phyloP scores from a whole-genome alignment of 2,797 vertebrate genomes.

The Falco novaeseelandiae region DNA sequence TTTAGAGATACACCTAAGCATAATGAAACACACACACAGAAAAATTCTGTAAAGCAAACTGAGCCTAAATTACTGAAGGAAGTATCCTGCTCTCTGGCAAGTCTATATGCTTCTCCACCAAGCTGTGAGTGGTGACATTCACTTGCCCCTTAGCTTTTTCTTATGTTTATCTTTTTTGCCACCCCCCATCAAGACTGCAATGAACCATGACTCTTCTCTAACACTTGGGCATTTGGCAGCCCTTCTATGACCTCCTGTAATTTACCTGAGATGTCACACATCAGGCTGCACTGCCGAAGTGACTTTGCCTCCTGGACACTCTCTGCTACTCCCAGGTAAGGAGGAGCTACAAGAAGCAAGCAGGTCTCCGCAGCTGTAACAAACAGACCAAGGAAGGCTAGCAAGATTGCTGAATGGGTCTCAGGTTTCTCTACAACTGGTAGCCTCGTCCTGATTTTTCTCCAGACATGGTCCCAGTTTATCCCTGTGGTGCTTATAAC shows the following conservation, averaged over 20 bases:
- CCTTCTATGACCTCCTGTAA: background rate
- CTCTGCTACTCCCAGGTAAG: background rate
- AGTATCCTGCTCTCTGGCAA: background rate
- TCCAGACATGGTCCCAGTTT: fast-evolving
- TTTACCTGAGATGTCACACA: background rate
- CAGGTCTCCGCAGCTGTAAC: background rate
- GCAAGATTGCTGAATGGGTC: background rate
- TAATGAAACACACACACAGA: background rate
- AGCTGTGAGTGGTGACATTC: background rate
- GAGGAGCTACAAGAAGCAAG: background rate
- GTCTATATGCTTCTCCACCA: background rate
- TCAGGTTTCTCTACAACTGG: background rate
- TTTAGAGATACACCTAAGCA: background rate
- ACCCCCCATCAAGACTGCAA: background rate
- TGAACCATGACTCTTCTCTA: background rate
- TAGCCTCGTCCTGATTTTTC: background rate
- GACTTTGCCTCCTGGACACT: background rate
- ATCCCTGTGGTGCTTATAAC: fast-evolving
- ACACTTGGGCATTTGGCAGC: background rate
- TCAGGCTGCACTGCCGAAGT: background rate
- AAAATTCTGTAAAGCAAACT: background rate
- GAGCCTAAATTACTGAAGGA: background rate
- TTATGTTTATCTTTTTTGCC: background rate
- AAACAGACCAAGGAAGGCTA: background rate
- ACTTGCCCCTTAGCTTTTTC: background rate